A percentile compares a stretch with the other conserved stretches of the same genome.
Evolutionary conservation across 2,888 invertebrate species (phyloP).

Genomic region (Drosophila nr. perissopoda): DNA sequence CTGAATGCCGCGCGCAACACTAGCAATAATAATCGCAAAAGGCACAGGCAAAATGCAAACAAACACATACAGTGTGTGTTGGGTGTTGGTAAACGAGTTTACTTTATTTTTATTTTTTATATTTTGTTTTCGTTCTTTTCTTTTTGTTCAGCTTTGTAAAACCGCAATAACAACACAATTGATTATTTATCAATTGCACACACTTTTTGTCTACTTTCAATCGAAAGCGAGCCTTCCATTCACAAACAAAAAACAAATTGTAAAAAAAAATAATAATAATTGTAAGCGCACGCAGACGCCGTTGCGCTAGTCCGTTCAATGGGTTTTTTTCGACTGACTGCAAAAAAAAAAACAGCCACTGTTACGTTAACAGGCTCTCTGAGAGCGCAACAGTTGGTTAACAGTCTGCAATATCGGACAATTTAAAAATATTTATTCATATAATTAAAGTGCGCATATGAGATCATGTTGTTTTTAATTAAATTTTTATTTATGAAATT

Average conservation of each 20-base stretch:
- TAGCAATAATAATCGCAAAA: constrained; percentile 10
- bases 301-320: constrained; percentile 46
- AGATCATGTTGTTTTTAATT: background rate
- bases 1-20: constrained; percentile 49
- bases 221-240: constrained; percentile 33
- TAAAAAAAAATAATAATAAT: constrained; percentile 57
- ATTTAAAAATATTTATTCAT: background rate
- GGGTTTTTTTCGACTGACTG: constrained; percentile 53
- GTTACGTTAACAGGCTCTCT: constrained; percentile 41
- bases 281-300: constrained; percentile 62
- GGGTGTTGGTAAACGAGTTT: constrained; percentile 63
- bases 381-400: constrained; percentile 58
- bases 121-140: background rate
- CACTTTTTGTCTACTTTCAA: constrained; percentile 45
- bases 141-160: constrained; percentile 31
- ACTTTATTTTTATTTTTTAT: constrained; percentile 17
- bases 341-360: constrained; percentile 13
- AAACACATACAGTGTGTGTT: constrained; percentile 37
- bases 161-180: constrained; percentile 53
- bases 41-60: constrained; percentile 41
- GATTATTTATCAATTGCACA: constrained; percentile 33
- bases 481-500: background rate
- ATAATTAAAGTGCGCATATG: too few relatives aligned
- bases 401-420: constrained; percentile 21
- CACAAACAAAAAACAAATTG: constrained; percentile 62